Evolutionary conservation across 2,797 vertebrate genomes (phyloP).

Genomic region (Notolepis coatsorum): DNA sequence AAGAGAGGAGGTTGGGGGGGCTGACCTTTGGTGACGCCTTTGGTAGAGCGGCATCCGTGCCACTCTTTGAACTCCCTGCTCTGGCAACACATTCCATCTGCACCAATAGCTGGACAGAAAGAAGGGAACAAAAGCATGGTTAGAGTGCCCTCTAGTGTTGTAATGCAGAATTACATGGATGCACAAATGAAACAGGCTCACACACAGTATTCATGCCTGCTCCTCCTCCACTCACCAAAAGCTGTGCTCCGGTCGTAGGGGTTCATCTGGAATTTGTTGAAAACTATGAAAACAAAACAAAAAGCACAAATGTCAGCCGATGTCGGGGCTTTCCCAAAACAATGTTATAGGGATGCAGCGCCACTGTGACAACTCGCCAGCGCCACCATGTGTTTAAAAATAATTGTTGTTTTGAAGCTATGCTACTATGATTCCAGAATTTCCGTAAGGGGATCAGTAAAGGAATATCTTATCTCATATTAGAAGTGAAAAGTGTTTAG

Average conservation of each 20-base stretch:
- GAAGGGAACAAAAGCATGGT: background rate
- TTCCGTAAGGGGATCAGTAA: too few species aligned
- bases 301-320: conserved; percentile 14
- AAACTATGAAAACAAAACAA: conserved; percentile 79
- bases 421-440: too few species aligned
- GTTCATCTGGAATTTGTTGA: conserved; percentile 99
- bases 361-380: too few species aligned
- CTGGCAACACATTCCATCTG: conserved; percentile 94
- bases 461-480: too few species aligned
- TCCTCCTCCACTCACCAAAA: conserved; percentile 88
- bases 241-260: conserved; percentile 95
- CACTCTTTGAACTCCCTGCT: conserved; percentile 99
- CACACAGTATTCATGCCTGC: background rate
- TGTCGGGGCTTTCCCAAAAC: too few species aligned
- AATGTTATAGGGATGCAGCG: too few species aligned
- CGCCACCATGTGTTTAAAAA: too few species aligned
- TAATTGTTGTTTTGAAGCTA: too few species aligned
- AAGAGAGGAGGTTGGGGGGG: background rate
- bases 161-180: background rate
- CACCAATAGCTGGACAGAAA: conserved; percentile 88
- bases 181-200: background rate
- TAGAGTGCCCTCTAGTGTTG: background rate
- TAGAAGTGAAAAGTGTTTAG: too few species aligned
- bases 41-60: conserved; percentile 96
- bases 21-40: conserved; percentile 92